Percentiles rank a stretch among this genome's conserved stretches.
Evolutionary conservation across 1,140 invertebrate species (phyloP).

Genomic region (Drosophila melanogaster): DNA sequence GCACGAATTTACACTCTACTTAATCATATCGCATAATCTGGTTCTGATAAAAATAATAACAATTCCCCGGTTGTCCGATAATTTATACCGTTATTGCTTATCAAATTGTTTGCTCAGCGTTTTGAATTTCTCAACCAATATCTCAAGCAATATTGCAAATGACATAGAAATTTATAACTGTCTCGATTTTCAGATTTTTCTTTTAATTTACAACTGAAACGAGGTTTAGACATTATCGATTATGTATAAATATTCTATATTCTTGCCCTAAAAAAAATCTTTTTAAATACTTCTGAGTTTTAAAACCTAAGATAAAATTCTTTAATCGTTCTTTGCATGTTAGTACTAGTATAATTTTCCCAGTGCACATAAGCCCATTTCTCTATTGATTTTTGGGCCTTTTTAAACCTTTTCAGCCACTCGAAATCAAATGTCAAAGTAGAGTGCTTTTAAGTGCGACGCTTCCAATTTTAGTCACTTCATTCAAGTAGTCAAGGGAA

Average conservation of each 20-base stretch:
- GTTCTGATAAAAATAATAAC: conserved; percentile 50
- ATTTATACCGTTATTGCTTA: conserved; percentile 41
- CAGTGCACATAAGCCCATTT: conserved; percentile 1
- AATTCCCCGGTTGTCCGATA: conserved; percentile 26
- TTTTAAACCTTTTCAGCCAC: not conserved
- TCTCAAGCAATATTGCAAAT: conserved; percentile 9
- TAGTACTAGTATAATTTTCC: not conserved
- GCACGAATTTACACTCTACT: conserved; percentile 26
- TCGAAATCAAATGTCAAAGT: conserved; percentile 6
- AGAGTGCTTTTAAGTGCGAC: conserved; percentile 3
- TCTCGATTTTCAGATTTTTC: conserved; percentile 1
- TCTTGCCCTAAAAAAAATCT: too few relatives aligned
- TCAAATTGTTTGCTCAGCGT: conserved; percentile 18
- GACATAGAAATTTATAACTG: conserved; percentile 21
- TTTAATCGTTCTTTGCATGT: too few relatives aligned
- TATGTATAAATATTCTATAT: not conserved
- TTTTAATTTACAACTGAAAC: conserved; percentile 26
- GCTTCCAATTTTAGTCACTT: conserved; percentile 16
- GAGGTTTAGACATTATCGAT: conserved; percentile 2
- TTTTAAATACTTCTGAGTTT: too few relatives aligned
- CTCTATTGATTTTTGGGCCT: conserved; percentile 17
- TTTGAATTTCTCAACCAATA: conserved; percentile 3
- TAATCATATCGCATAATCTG: conserved; percentile 49
- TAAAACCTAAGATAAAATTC: too few relatives aligned
- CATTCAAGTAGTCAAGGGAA: conserved; percentile 11